These are phyloP conservation scores for Natrix natrix DNA, from an alignment of 2,797 vertebrate species.

Conservation along the genomic window DNA sequence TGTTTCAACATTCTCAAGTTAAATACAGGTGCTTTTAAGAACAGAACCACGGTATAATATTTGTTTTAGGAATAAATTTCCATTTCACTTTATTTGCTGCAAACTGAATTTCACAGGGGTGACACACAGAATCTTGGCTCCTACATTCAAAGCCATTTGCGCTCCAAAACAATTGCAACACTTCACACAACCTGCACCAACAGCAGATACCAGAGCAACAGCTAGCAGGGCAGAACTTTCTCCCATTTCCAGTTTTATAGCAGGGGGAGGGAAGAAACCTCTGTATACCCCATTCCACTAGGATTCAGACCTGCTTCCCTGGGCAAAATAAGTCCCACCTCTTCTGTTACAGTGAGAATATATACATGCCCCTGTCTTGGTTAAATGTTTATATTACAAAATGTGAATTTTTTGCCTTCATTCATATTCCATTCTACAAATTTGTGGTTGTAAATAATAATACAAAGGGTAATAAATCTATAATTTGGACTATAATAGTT, in stretches of 20 bases:
- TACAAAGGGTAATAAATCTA: not conserved
- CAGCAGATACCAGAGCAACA: not conserved
- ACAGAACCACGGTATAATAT: not conserved
- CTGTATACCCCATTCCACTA: not conserved
- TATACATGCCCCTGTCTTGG: not conserved
- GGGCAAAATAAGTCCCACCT: not conserved
- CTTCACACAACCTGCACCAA: not conserved
- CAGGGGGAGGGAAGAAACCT: not conserved
- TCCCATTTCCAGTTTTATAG: not conserved
- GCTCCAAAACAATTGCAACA: not conserved
- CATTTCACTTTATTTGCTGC: not conserved
- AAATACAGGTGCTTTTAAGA: not conserved
- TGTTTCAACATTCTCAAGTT: not conserved
- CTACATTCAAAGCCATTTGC: not conserved
- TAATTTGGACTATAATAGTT: not conserved
- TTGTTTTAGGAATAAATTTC: not conserved
- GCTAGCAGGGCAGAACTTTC: not conserved
- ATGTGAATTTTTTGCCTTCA: not conserved
- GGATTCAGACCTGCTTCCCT: not conserved
- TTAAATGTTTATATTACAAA: not conserved
- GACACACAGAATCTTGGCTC: not conserved
- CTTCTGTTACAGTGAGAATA: not conserved
- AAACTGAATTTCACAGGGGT: not conserved
- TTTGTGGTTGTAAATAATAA: not conserved
- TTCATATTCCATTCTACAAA: not conserved